A percentile compares a stretch with the other conserved stretches of the same genome.
Evolutionary conservation across 1,140 invertebrate genomes (phyloP).

Genomic region (Drosophila sulfurigaster): DNA sequence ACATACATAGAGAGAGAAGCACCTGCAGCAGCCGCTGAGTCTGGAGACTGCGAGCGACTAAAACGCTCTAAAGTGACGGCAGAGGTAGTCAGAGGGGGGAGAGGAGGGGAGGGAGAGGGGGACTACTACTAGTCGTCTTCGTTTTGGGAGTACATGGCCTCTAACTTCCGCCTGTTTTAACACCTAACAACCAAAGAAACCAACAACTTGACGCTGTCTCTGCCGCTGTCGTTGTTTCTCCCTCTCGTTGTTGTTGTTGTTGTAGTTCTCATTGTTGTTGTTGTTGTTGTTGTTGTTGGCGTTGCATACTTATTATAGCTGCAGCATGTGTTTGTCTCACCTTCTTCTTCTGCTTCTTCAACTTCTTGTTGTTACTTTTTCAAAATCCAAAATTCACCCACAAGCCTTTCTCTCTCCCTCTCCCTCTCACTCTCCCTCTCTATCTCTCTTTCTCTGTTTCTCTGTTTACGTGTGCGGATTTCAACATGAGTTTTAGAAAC

Average conservation of each 20-base stretch:
- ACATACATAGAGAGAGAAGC: neutral
- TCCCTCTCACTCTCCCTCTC: neutral
- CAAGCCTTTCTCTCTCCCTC: conserved; percentile 14
- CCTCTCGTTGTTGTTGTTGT: conserved; percentile 20
- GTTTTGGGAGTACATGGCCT: conserved; percentile 58
- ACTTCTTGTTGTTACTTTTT: conserved; percentile 21
- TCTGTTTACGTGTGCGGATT: conserved; percentile 58
- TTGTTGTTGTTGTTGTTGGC: conserved; percentile 41
- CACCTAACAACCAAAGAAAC: conserved; percentile 74
- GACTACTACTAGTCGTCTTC: neutral
- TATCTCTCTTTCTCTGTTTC: neutral
- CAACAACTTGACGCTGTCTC: conserved; percentile 52
- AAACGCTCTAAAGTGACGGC: too few relatives aligned
- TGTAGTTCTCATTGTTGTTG: conserved; percentile 25
- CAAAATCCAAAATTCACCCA: conserved; percentile 72
- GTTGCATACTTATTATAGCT: conserved; percentile 72
- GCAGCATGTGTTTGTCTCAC: conserved; percentile 72
- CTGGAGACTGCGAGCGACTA: neutral
- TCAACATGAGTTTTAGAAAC: conserved; percentile 85
- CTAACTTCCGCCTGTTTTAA: conserved; percentile 79
- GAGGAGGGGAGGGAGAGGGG: neutral
- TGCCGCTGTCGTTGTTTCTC: conserved; percentile 20
- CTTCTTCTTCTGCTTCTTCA: conserved; percentile 6
- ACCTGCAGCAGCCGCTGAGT: conserved; percentile 42
- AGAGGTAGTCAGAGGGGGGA: neutral